Evolutionary conservation across 1,140 invertebrate species (phyloP).

Genomic region (Platorchestia sp.): DNA sequence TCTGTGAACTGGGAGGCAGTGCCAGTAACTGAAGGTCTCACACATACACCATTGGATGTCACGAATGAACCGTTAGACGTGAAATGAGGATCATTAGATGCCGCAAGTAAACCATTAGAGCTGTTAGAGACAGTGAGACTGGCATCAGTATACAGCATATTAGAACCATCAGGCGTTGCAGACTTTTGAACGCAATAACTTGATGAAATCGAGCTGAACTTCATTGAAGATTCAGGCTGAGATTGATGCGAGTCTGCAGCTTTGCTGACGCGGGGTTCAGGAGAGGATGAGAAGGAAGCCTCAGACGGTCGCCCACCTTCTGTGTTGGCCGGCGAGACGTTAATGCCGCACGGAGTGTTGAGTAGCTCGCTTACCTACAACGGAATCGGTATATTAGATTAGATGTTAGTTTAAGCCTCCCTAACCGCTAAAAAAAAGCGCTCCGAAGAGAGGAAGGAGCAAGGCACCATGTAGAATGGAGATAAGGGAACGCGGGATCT

Average conservation of each 20-base stretch:
- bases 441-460: too few species aligned
- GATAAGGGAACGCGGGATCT: too few species aligned
- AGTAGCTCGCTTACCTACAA: neutral
- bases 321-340: neutral
- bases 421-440: too few species aligned
- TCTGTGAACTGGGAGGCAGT: neutral
- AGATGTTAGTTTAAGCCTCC: too few species aligned
- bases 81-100: too few species aligned
- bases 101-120: too few species aligned
- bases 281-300: neutral
- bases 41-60: neutral
- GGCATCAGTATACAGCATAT: neutral
- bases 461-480: too few species aligned
- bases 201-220: neutral
- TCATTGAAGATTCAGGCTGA: neutral
- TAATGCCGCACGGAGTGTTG: conserved; percentile 25
- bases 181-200: neutral
- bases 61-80: too few species aligned
- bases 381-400: too few species aligned
- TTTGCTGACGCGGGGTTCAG: neutral
- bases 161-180: neutral
- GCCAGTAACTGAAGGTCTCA: neutral
- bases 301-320: neutral
- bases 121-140: neutral
- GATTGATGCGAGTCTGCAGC: neutral